Base-by-base conservation (phyloP, 2,113 vertebrate species). In the Tenebrosternarchus preto region DNA sequence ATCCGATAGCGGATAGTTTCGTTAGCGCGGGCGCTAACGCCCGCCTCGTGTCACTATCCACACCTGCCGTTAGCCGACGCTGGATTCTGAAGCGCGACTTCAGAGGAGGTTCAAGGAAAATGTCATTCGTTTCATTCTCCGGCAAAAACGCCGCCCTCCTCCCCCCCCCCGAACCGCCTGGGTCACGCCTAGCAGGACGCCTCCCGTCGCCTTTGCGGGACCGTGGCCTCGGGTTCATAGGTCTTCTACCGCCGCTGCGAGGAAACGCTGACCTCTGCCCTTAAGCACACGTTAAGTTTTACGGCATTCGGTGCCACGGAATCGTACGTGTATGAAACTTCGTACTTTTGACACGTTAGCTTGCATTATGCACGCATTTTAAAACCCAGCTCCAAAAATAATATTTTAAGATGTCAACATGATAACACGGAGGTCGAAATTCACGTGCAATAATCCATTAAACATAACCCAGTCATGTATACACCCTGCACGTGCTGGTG, bases 61-160 rank as follows among this genome's bases (percentile, higher is more conserved):
- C 16, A 20, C 27, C n/a, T 59, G 36, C 29, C 2, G 22, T 50
- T 39, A 43, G 3, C 59, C 25, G 31, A 36, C 55, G 25, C 53
- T 19, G 55, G 20, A 12, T 53, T 50, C 8, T 22, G 19, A 60
- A 22, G 9, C 12, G 12, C n/a, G 72, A 76, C 53, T 43, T 43
- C 4, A 60, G 33, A 50, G 33, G 22, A 0, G 20, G 64, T 76
- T 76, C 55, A 81, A 61, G 80, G 80, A 76, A 76, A 76, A 20
- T 39, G 36, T 57, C 19, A 39, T 9, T 12, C 60, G 29, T 73
- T 31, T 80, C 57, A 0, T 4, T 67, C 60, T 80, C 17, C 50
- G 29, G 46, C 72, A 33, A 81, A 33, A 81, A 60, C 22, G 20
- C 50, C 46, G 31, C 24, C 71, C 36, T 67, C 2, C n/a, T n/a